phyloP scores from a whole-genome alignment of 37 sponge, comb jelly and placozoan species.

The Bolinopsis microptera region DNA sequence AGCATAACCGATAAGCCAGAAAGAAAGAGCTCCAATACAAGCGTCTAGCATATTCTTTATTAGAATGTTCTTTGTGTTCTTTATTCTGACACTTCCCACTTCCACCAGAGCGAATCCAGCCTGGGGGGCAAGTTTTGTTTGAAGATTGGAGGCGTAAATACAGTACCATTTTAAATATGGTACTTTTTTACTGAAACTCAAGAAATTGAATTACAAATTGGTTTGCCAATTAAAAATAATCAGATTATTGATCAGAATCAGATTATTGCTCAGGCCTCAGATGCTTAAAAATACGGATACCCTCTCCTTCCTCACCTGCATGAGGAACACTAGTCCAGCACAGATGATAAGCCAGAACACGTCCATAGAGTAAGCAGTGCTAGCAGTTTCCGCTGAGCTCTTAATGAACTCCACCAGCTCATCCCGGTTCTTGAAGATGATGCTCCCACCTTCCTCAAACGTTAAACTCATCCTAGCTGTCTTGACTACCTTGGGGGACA shows the following conservation, averaged over 20 bases:
- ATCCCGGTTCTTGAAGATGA: not conserved
- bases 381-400: not conserved
- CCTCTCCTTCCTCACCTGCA: too few relatives aligned
- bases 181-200: too few relatives aligned
- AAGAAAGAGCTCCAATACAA: conserved; percentile 40
- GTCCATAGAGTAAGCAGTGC: not conserved
- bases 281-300: too few relatives aligned
- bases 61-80: conserved; percentile 43
- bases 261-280: too few relatives aligned
- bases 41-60: conserved; percentile 28
- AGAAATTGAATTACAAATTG: too few relatives aligned
- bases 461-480: not conserved
- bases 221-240: too few relatives aligned
- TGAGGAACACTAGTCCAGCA: not conserved
- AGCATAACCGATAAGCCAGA: conserved; percentile 31
- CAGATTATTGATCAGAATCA: too few relatives aligned
- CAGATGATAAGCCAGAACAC: not conserved
- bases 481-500: too few relatives aligned
- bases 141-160: not conserved
- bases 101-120: conserved; percentile 40
- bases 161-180: too few relatives aligned
- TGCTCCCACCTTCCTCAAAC: not conserved
- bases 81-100: not conserved
- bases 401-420: not conserved
- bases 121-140: not conserved